Conservation (phyloP, 2,888 invertebrate genomes). For the Hypena proboscidalis region DNA sequence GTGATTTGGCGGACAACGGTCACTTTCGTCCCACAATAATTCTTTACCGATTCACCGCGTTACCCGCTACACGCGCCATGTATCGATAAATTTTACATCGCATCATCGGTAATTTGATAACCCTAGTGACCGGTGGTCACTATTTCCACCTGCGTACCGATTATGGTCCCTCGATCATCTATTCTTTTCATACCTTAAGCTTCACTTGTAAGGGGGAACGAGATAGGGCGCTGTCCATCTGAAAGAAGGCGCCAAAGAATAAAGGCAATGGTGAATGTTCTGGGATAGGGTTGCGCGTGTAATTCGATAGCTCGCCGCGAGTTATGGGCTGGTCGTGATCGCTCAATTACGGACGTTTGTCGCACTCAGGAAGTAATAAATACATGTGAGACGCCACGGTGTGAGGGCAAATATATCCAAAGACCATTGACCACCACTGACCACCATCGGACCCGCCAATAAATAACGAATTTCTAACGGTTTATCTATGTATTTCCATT, state of each 20-base stretch:
- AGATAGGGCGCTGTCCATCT: conserved; percentile 39
- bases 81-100: conserved; percentile 74
- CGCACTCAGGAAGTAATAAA: conserved; percentile 77
- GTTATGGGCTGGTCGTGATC: conserved; percentile 71
- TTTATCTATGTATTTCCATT: conserved; percentile 22
- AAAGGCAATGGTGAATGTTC: conserved; percentile 51
- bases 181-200: conserved; percentile 38
- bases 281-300: conserved; percentile 64
- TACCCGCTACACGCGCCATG: conserved; percentile 63
- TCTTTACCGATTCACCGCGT: conserved; percentile 56
- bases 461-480: conserved; percentile 31
- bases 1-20: conserved; percentile 61
- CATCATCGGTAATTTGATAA: conserved; percentile 71
- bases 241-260: conserved; percentile 53
- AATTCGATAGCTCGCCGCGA: conserved; percentile 74
- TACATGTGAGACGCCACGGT: conserved; percentile 49
- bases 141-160: conserved; percentile 67
- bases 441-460: conserved; percentile 26
- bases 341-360: conserved; percentile 79
- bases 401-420: conserved; percentile 36
- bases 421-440: conserved; percentile 29
- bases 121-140: conserved; percentile 76
- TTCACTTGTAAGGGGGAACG: conserved; percentile 31
- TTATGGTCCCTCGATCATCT: conserved; percentile 41
- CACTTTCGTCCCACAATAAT: conserved; percentile 44